Evolutionary conservation across 2,797 vertebrate genomes (phyloP).

Genomic region (Sphenopsis melanotis): DNA sequence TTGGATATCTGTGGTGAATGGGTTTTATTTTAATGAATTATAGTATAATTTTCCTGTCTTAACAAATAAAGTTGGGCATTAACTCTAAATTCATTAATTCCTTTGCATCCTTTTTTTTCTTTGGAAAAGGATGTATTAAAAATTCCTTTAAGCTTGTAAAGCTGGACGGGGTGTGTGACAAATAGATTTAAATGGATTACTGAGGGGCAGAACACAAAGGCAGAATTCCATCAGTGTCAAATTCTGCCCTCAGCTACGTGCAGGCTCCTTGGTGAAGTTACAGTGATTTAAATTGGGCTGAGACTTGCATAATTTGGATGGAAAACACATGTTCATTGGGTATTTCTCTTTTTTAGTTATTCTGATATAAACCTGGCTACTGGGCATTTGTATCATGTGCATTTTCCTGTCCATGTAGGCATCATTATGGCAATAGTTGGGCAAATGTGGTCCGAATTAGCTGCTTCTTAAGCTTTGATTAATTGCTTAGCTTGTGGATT

Average conservation of each 20-base stretch:
- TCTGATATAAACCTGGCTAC: not conserved
- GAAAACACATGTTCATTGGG: not conserved
- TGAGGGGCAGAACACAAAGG: not conserved
- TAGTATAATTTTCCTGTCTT: slow-evolving; percentile 10
- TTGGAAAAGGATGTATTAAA: not conserved
- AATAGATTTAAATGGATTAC: slow-evolving; percentile 22
- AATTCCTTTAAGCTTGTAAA: slow-evolving; percentile 27
- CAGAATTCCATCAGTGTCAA: slow-evolving; percentile 11
- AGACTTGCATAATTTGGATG: not conserved
- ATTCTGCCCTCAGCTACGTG: not conserved
- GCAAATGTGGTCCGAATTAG: not conserved
- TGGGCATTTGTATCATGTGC: not conserved
- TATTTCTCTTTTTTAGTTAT: not conserved
- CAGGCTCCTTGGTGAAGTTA: not conserved
- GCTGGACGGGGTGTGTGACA: not conserved
- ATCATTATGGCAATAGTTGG: not conserved
- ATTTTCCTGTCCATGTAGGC: not conserved
- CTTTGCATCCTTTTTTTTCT: slow-evolving; percentile 3
- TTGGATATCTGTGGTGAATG: slow-evolving; percentile 14
- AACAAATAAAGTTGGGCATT: slow-evolving; percentile 36
- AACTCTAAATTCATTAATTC: slow-evolving; percentile 32
- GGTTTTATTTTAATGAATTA: slow-evolving; percentile 38
- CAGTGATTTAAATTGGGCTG: not conserved
- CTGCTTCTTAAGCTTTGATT: not conserved
- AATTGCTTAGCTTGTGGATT: not conserved